A percentile compares a stretch with the other conserved stretches of the same genome.
Conservation (phyloP, 2,797 vertebrate species). For the Lepilemur septentrionalis region DNA sequence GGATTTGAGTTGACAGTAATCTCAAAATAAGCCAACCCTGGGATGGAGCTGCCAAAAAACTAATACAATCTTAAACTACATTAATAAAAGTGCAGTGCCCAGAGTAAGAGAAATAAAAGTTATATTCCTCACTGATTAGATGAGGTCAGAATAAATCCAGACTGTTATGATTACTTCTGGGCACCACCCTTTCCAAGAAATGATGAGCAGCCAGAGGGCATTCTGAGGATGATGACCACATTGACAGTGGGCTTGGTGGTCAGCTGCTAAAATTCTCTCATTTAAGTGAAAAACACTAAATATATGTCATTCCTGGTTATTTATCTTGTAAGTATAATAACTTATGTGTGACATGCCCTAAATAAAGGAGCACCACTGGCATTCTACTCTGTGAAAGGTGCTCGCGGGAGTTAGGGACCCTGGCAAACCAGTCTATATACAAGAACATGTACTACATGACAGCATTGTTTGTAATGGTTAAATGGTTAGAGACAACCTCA, state of each 20-base stretch:
- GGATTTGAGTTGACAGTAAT: background rate
- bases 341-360: background rate
- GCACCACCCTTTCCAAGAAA: background rate
- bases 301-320: background rate
- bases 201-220: background rate
- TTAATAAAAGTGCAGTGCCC: background rate
- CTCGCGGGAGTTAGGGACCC: background rate
- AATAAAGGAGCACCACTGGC: background rate
- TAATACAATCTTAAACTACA: background rate
- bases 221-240: background rate
- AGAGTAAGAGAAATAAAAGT: background rate
- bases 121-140: background rate
- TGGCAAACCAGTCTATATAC: background rate
- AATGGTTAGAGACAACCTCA: background rate
- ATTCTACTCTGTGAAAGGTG: background rate
- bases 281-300: background rate
- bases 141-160: slow-evolving; percentile 1
- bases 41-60: background rate
- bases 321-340: background rate
- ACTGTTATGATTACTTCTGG: background rate
- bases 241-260: background rate
- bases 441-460: background rate
- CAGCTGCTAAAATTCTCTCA: background rate
- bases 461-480: background rate
- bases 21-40: slow-evolving; percentile 26